Percentiles rank a stretch among this genome's conserved stretches.
Conservation (phyloP, 2,888 invertebrate species). For the Caenorhabditis sulstoni region DNA sequence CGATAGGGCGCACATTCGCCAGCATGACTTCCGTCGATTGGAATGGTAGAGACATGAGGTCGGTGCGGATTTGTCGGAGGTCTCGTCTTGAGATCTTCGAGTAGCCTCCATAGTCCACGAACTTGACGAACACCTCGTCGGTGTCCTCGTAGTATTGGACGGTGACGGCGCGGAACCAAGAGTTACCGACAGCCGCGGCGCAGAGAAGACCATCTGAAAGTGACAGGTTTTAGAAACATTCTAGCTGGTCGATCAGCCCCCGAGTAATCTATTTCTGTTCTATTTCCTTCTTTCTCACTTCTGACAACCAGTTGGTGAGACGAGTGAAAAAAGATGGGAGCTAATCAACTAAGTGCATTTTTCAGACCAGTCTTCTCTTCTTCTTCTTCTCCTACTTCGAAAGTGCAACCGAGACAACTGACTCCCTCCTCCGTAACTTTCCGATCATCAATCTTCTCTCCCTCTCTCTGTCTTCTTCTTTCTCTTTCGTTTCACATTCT, state of each 20-base stretch:
- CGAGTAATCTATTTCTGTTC: neutral
- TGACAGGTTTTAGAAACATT: neutral
- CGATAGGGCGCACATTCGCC: conserved; percentile 89
- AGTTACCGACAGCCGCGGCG: conserved; percentile 89
- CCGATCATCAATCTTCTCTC: conserved; percentile 52
- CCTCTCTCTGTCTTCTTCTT: conserved; percentile 10
- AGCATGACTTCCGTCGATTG: conserved; percentile 96
- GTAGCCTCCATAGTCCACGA: conserved; percentile 96
- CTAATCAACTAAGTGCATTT: conserved; percentile 48
- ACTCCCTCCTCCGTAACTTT: conserved; percentile 8
- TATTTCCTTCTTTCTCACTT: neutral
- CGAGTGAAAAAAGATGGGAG: conserved; percentile 23
- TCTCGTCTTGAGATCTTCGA: conserved; percentile 87
- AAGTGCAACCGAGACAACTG: conserved; percentile 44
- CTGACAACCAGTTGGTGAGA: conserved; percentile 26
- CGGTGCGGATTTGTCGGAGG: conserved; percentile 92
- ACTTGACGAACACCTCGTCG: conserved; percentile 88
- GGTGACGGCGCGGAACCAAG: conserved; percentile 93
- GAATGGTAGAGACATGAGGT: conserved; percentile 95
- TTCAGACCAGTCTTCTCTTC: conserved; percentile 12
- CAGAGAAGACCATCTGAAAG: conserved; percentile 89
- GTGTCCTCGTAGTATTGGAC: conserved; percentile 84
- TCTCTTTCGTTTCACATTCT: conserved; percentile 11
- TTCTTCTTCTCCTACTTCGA: neutral
- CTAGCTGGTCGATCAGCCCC: neutral